Base-by-base conservation (phyloP, 1,140 invertebrate species). In the Saxidomus purpurata region DNA sequence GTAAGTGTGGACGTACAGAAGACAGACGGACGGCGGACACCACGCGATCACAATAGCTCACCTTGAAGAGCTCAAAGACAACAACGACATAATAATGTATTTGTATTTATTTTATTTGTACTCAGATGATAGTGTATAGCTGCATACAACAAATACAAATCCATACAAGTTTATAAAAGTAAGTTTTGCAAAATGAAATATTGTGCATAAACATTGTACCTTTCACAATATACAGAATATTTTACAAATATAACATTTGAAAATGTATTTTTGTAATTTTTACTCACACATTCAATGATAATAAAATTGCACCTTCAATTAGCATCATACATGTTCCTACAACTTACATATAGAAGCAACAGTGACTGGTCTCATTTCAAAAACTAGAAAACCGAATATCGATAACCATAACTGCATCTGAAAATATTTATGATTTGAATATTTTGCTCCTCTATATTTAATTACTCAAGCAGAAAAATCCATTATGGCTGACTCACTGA, bases 121-220 rank as follows among this genome's bases (percentile, higher is more conserved):
- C 28, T 79, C 76, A 79, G 47, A 52, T 79, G 76, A 79, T 55
- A 79, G 31, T 79, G 47, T 79, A 79, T 52, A 79, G 43, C 43
- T 52, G 76, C 76, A 52, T 79, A 79, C 76, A 79, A 79, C 49
- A 79, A 79, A 79, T 79, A 79, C 76, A 79, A 79, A 79, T 52
- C 47, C 76, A 79, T 79, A 79, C 47, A 71, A 34, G 76, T 79
- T 79, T 79, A 79, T 52, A 79, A 79, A 79, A 79, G 76, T 79
- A 79, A 79, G 76, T 55, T 55, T 79, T 79, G 43, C 47, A 52
- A 49, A 79, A 40, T 49, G 40, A 79, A 55, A 59, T 13, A 19
- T 79, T 79, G 76, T 79, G 76, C 76, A 79, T 79, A 79, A 52
- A 79, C 76, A 55, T 38, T 79, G 47, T 79, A 79, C 76, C n/a